These are phyloP conservation scores for Harpagus bidentatus DNA, from an alignment of 2,113 vertebrate species.

Conservation along the genomic window DNA sequence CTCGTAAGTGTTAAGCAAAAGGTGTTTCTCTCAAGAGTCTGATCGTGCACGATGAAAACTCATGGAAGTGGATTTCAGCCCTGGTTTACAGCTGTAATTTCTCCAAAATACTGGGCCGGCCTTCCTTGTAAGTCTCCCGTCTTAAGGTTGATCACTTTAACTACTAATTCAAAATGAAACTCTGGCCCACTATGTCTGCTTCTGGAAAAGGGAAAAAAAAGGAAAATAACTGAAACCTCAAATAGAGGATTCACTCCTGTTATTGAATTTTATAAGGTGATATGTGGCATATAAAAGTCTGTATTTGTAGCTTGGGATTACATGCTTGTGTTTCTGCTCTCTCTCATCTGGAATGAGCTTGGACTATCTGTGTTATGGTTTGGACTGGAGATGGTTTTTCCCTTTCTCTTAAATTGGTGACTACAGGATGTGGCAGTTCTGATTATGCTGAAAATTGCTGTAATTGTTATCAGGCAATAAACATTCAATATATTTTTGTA, in stretches of 20 bases:
- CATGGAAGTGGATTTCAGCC: background rate
- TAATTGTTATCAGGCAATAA: constrained; percentile 62
- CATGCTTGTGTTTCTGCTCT: constrained; percentile 25
- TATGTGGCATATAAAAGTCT: constrained; percentile 23
- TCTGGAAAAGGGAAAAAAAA: background rate
- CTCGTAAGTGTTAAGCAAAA: background rate
- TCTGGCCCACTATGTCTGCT: background rate
- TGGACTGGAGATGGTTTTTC: constrained; percentile 36
- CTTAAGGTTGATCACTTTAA: background rate
- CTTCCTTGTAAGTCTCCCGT: background rate
- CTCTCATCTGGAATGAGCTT: constrained; percentile 21
- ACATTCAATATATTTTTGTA: constrained; percentile 44
- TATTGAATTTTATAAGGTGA: constrained; percentile 51
- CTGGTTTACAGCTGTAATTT: background rate
- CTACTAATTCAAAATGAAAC: constrained; percentile 25
- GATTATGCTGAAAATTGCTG: constrained; percentile 47
- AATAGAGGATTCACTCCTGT: constrained; percentile 34
- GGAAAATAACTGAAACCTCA: constrained; percentile 29
- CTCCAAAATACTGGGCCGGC: background rate
- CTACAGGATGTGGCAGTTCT: constrained; percentile 57
- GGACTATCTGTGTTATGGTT: constrained; percentile 35
- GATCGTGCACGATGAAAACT: background rate
- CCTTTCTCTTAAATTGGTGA: constrained; percentile 46
- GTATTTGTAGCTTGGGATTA: constrained; percentile 22
- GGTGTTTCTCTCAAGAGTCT: background rate